A percentile compares a stretch with the other conserved stretches of the same genome.
phyloP scores from a whole-genome alignment of 2,888 invertebrate genomes.

The Parasteatoda lunata region DNA sequence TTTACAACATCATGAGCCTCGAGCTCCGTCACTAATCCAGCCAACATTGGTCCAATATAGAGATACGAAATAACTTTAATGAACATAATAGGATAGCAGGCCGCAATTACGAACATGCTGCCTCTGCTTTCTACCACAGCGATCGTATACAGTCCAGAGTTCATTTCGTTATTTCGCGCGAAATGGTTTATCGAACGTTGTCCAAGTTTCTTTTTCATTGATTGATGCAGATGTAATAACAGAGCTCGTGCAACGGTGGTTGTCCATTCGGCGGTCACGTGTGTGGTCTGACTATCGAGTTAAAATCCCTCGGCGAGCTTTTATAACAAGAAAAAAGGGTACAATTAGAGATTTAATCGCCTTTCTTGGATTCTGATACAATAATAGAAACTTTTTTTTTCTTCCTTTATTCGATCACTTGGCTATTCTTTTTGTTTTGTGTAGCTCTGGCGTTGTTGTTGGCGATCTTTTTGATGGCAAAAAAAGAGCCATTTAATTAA shows the following conservation, averaged over 20 bases:
- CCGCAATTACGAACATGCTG: conserved; percentile 26
- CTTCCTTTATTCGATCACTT: too few relatives aligned
- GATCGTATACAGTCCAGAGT: not conserved
- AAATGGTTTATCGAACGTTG: not conserved
- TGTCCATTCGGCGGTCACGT: conserved; percentile 8
- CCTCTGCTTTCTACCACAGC: not conserved
- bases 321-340: conserved; percentile 44
- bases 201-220: conserved; percentile 26
- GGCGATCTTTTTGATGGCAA: too few relatives aligned
- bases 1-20: not conserved
- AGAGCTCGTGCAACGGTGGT: conserved; percentile 24
- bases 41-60: not conserved
- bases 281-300: conserved; percentile 41
- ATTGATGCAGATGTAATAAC: conserved; percentile 59
- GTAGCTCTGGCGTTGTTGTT: too few relatives aligned
- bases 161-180: not conserved
- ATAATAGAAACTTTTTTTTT: not conserved
- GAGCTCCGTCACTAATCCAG: not conserved
- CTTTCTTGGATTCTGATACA: conserved; percentile 11
- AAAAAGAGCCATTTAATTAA: too few relatives aligned
- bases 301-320: conserved; percentile 4
- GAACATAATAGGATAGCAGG: conserved; percentile 43
- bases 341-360: conserved; percentile 44
- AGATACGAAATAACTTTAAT: conserved; percentile 24
- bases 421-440: too few relatives aligned